A percentile compares a stretch with the other conserved stretches of the same genome.
Evolutionary conservation across 2,113 vertebrate species (phyloP).

Genomic region (Emydura subglobosa): DNA sequence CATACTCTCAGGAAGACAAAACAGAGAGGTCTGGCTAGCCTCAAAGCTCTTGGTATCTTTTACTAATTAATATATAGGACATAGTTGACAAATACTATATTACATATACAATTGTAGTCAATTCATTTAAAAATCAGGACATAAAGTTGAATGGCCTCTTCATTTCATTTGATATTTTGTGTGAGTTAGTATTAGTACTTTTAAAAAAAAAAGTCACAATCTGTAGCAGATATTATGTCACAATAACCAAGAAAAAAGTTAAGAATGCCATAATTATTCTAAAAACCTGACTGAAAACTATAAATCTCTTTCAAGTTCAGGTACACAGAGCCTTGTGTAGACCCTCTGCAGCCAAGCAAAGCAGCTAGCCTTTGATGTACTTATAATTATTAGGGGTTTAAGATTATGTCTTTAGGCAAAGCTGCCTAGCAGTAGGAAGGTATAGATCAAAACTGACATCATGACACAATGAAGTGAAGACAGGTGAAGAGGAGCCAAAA

Average conservation of each 20-base stretch:
- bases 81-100: conserved; percentile 4
- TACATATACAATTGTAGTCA: neutral
- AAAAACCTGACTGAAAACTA: conserved; percentile 63
- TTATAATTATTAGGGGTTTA: conserved; percentile 74
- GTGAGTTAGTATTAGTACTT: neutral
- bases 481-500: conserved; percentile 61
- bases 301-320: conserved; percentile 70
- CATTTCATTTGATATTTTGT: neutral
- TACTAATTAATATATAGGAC: neutral
- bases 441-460: conserved; percentile 78
- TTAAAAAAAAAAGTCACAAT: conserved; percentile 24
- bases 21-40: neutral
- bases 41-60: neutral
- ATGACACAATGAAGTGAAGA: conserved; percentile 59
- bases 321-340: conserved; percentile 52
- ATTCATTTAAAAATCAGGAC: conserved; percentile 33
- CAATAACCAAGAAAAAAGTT: neutral
- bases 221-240: neutral
- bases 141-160: neutral
- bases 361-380: conserved; percentile 76
- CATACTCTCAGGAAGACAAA: neutral
- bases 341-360: conserved; percentile 73
- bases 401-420: conserved; percentile 77
- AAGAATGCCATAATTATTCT: conserved; percentile 21
- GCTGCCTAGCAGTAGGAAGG: conserved; percentile 72